A percentile compares a stretch with the other conserved stretches of the same genome.
phyloP scores from a whole-genome alignment of 2,888 invertebrate genomes.

The Platycheirus albimanus region DNA sequence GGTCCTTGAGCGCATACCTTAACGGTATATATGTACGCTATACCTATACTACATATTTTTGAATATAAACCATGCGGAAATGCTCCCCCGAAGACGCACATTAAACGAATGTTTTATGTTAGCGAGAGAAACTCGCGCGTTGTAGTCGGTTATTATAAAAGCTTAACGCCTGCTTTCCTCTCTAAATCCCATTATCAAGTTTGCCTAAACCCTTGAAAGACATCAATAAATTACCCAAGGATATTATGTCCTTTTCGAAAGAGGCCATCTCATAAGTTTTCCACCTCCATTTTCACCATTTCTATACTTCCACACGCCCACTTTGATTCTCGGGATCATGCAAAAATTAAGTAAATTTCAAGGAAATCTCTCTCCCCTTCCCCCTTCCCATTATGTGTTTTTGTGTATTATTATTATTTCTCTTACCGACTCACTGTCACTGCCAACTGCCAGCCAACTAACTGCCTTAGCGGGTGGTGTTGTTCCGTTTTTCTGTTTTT shows the following conservation, averaged over 20 bases:
- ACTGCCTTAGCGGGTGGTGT: neutral
- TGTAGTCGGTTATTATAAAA: slow-evolving; percentile 57
- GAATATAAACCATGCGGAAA: slow-evolving; percentile 32
- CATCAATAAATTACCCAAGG: slow-evolving; percentile 66
- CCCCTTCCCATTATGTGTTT: too few species aligned
- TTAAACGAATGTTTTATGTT: slow-evolving; percentile 53
- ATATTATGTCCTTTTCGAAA: slow-evolving; percentile 47
- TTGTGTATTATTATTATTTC: too few species aligned
- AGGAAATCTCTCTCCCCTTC: slow-evolving; percentile 35
- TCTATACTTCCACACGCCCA: neutral
- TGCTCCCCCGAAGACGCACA: slow-evolving; percentile 26
- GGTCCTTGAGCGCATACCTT: too few species aligned
- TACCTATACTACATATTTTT: neutral
- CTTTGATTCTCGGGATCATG: slow-evolving; percentile 29
- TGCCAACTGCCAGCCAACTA: too few species aligned
- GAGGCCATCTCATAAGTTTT: slow-evolving; percentile 33
- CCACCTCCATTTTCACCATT: neutral
- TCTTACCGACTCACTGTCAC: slow-evolving; percentile 60
- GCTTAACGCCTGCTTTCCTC: slow-evolving; percentile 66
- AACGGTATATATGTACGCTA: neutral
- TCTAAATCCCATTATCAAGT: slow-evolving; percentile 70
- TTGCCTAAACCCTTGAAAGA: slow-evolving; percentile 65
- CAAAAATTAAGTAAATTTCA: slow-evolving; percentile 58
- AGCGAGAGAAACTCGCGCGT: slow-evolving; percentile 24
- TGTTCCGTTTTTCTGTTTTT: slow-evolving; percentile 14